Conservation (phyloP, 2,797 vertebrate genomes). For the Phalanger gymnotis region DNA sequence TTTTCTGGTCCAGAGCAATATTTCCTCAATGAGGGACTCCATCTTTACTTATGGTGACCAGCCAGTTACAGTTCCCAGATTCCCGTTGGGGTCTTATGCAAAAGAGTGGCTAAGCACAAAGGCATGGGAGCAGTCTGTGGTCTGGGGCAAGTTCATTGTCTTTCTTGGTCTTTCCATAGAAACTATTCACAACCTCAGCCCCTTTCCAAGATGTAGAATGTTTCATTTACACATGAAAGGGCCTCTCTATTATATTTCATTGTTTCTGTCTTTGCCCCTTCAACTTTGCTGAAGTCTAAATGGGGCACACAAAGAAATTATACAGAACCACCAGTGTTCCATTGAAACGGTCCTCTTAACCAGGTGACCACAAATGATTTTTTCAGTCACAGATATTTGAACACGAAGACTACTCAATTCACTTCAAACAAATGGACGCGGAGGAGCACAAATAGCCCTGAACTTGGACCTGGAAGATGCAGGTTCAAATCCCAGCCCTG, state of each 20-base stretch:
- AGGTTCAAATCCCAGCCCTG: background rate
- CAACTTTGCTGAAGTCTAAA: background rate
- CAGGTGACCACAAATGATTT: background rate
- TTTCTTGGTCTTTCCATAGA: background rate
- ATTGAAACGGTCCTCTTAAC: background rate
- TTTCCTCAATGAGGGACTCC: background rate
- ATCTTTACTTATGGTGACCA: background rate
- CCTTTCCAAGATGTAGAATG: background rate
- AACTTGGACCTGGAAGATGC: background rate
- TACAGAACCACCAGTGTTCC: background rate
- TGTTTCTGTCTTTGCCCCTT: background rate
- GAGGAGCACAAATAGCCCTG: background rate
- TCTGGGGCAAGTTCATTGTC: background rate
- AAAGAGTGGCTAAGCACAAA: background rate
- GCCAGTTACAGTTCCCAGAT: background rate
- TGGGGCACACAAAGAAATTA: background rate
- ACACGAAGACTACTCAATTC: background rate
- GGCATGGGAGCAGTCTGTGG: background rate
- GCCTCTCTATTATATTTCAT: background rate
- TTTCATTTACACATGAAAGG: constrained; percentile 5
- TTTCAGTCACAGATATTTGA: background rate
- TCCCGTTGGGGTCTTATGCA: background rate
- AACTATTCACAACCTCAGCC: background rate
- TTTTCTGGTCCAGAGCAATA: background rate
- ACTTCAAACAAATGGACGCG: background rate